These are phyloP conservation scores for Drosophila simulans DNA, from an alignment of 1,140 invertebrate species.

Conservation along the genomic window DNA sequence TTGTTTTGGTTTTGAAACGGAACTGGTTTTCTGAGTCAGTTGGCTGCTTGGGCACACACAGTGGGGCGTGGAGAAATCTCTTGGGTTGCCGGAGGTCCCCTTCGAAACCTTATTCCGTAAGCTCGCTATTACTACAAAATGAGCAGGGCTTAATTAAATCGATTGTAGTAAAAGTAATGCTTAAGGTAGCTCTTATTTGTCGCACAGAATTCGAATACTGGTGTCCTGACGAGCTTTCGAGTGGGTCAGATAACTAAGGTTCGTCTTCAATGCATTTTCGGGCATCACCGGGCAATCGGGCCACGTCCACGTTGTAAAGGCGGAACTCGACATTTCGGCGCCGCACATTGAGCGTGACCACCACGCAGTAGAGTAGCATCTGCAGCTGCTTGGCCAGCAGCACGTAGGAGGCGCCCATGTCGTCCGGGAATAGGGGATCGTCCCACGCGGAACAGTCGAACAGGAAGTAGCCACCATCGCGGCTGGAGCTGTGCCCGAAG, in stretches of 20 bases:
- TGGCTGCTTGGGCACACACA: constrained; percentile 23
- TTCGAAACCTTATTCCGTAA: not conserved
- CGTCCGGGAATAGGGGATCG: constrained; percentile 85
- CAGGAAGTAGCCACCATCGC: constrained; percentile 84
- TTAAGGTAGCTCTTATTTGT: too few relatives aligned
- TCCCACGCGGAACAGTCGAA: constrained; percentile 86
- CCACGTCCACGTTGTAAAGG: not conserved
- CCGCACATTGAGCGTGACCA: not conserved
- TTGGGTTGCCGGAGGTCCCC: not conserved
- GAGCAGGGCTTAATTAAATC: too few relatives aligned
- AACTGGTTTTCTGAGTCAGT: constrained; percentile 63
- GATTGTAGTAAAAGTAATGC: too few relatives aligned
- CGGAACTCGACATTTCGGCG: constrained; percentile 1
- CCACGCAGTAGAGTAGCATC: not conserved
- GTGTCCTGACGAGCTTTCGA: too few relatives aligned
- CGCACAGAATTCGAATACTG: too few relatives aligned
- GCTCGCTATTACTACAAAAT: too few relatives aligned
- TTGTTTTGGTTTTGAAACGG: constrained; percentile 68
- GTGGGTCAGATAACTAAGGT: not conserved
- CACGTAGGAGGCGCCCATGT: constrained; percentile 75
- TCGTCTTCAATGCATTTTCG: not conserved
- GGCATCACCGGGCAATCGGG: not conserved
- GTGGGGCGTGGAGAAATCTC: not conserved
- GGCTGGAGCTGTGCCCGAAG: constrained; percentile 85
- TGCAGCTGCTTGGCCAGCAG: not conserved